Percentiles rank a stretch among this genome's conserved stretches.
Evolutionary conservation across 2,888 invertebrate genomes (phyloP).

Genomic region (Nemotelus pantherinus): DNA sequence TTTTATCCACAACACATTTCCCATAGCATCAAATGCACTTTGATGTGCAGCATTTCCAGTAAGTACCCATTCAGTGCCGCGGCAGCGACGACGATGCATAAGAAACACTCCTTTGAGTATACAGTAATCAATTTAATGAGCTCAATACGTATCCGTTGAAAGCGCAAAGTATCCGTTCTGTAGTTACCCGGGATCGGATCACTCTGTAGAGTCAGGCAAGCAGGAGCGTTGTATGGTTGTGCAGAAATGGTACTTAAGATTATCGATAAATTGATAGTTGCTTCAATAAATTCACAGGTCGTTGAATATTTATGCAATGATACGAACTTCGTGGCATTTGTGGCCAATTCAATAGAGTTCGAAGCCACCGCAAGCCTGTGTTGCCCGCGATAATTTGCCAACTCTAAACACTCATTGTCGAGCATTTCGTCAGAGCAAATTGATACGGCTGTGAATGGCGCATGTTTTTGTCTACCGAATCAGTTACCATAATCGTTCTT

Average conservation of each 20-base stretch:
- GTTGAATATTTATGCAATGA: slow-evolving; percentile 40
- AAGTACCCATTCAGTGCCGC: slow-evolving; percentile 37
- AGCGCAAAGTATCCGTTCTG: slow-evolving; percentile 20
- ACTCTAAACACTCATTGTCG: slow-evolving; percentile 24
- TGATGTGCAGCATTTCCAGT: slow-evolving; percentile 42
- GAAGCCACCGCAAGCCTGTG: not conserved
- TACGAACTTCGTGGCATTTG: slow-evolving; percentile 34
- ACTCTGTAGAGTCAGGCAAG: not conserved
- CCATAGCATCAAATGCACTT: slow-evolving; percentile 40
- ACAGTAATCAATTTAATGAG: slow-evolving; percentile 51
- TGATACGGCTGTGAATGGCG: slow-evolving; percentile 12
- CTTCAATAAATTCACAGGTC: slow-evolving; percentile 40
- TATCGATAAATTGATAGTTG: slow-evolving; percentile 41
- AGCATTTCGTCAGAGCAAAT: slow-evolving; percentile 8
- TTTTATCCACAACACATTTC: slow-evolving; percentile 41
- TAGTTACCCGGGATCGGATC: not conserved
- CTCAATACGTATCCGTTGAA: slow-evolving; percentile 30
- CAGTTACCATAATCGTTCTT: slow-evolving; percentile 2
- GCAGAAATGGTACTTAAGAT: slow-evolving; percentile 37
- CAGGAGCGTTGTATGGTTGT: slow-evolving; percentile 32
- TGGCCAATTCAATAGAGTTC: slow-evolving; percentile 30
- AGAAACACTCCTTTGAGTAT: slow-evolving; percentile 43
- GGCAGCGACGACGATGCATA: not conserved
- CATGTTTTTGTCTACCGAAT: slow-evolving; percentile 22
- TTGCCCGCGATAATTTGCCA: slow-evolving; percentile 28